Evolutionary conservation across 2,797 vertebrate species (phyloP).

Genomic region (Catostomus latipinnis): DNA sequence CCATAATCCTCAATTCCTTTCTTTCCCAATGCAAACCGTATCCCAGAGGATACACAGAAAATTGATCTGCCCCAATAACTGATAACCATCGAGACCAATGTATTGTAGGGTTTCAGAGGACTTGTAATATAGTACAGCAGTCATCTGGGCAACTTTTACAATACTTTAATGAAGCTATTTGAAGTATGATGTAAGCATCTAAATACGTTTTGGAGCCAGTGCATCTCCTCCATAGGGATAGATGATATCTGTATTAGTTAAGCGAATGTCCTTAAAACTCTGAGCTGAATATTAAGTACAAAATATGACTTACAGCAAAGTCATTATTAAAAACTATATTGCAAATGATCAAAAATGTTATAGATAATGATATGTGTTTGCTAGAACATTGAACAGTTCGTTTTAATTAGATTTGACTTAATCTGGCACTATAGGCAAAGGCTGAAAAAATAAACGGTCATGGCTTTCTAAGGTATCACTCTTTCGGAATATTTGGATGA

Average conservation of each 20-base stretch:
- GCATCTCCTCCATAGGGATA: not conserved
- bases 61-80: not conserved
- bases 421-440: not conserved
- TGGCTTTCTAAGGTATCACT: conserved; percentile 5
- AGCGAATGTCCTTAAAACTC: not conserved
- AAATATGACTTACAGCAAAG: conserved; percentile 22
- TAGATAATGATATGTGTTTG: conserved; percentile 15
- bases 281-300: not conserved
- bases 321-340: not conserved
- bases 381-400: conserved; percentile 10
- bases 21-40: not conserved
- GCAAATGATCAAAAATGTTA: conserved; percentile 12
- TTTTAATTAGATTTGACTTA: conserved; percentile 36
- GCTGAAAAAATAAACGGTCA: not conserved
- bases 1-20: not conserved
- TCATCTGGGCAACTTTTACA: no score
- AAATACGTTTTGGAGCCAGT: no score
- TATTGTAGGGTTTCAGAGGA: not conserved
- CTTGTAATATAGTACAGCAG: no score
- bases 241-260: conserved; percentile 5
- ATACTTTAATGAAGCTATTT: no score
- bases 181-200: no score
- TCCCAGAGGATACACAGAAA: not conserved
- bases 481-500: conserved; percentile 51
- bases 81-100: not conserved